phyloP scores from a whole-genome alignment of 1,140 invertebrate genomes.

The Papilio glaucus region DNA sequence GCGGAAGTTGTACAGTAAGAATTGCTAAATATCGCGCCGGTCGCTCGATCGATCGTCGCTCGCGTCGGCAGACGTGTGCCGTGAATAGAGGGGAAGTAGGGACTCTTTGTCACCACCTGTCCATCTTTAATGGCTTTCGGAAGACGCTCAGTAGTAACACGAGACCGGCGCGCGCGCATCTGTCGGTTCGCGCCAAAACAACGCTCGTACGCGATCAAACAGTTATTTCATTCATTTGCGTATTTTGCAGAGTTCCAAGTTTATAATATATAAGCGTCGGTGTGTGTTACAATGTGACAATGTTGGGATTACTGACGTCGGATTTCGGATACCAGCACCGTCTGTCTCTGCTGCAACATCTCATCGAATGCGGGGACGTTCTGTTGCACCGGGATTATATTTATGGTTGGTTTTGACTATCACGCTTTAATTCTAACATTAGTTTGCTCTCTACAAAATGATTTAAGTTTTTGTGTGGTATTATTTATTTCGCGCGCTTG shows the following conservation, averaged over 20 bases:
- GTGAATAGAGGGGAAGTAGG: constrained; percentile 67
- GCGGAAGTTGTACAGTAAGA: constrained; percentile 17
- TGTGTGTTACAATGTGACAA: constrained; percentile 52
- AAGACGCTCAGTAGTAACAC: constrained; percentile 67
- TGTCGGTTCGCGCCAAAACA: constrained; percentile 70
- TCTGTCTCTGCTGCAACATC: constrained; percentile 69
- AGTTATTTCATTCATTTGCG: background rate
- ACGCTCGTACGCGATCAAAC: constrained; percentile 39
- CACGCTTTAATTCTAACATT: constrained; percentile 2
- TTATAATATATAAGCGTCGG: background rate
- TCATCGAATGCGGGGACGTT: constrained; percentile 76
- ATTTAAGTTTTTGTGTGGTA: background rate
- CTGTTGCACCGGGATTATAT: constrained; percentile 61
- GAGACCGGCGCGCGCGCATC: constrained; percentile 68
- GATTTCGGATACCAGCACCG: constrained; percentile 74
- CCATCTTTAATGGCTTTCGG: constrained; percentile 71
- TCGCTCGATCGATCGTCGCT: constrained; percentile 49
- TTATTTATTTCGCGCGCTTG: background rate
- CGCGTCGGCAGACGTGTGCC: constrained; percentile 46
- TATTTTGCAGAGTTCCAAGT: background rate
- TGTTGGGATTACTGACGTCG: constrained; percentile 73
- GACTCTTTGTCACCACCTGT: constrained; percentile 77
- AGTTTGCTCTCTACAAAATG: background rate
- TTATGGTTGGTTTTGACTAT: constrained; percentile 59
- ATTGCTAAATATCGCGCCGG: constrained; percentile 34